phyloP scores from a whole-genome alignment of 2,797 vertebrate genomes.

The Scarus forsteni region DNA sequence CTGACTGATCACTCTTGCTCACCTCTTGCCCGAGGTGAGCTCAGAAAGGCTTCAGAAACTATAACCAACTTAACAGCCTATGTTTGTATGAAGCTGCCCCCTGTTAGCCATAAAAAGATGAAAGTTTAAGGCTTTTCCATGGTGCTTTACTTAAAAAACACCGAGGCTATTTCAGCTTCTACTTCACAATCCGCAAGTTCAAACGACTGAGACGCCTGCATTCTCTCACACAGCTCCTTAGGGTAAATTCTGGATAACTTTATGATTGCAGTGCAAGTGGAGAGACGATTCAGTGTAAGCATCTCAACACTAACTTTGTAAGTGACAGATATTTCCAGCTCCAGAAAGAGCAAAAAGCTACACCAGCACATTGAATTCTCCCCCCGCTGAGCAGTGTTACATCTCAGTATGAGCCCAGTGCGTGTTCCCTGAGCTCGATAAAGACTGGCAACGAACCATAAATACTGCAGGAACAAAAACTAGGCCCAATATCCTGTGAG shows the following conservation, averaged over 20 bases:
- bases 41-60: no score
- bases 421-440: neutral
- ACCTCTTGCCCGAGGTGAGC: no score
- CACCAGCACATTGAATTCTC: neutral
- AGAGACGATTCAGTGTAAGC: neutral
- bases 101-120: no score
- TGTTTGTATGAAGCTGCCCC: no score
- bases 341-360: conserved; percentile 17
- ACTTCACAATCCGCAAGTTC: neutral
- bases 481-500: neutral
- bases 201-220: neutral
- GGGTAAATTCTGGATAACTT: neutral
- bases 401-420: conserved; percentile 41
- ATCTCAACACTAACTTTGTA: neutral
- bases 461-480: conserved; percentile 5
- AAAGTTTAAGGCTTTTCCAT: no score
- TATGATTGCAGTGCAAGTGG: neutral
- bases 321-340: conserved; percentile 8
- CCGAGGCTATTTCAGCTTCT: no score
- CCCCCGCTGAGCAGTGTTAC: conserved; percentile 23
- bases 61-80: no score
- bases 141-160: no score
- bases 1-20: no score
- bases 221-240: neutral
- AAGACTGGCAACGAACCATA: conserved; percentile 16